phyloP scores from a whole-genome alignment of 2,113 vertebrate genomes.

The Semnornis frantzii region DNA sequence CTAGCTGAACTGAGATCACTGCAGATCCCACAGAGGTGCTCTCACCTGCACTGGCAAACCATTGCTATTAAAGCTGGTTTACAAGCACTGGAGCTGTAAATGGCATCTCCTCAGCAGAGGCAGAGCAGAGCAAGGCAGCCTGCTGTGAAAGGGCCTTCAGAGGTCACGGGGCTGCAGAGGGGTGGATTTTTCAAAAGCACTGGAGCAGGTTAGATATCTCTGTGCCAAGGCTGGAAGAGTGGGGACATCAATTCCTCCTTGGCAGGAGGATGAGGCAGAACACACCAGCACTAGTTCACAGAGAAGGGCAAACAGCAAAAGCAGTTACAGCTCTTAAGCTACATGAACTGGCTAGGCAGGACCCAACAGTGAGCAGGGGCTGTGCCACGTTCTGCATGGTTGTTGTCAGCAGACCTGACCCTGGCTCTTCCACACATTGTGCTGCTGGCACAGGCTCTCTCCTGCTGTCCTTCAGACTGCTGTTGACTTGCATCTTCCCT shows the following conservation, averaged over 20 bases:
- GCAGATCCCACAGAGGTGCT: not conserved
- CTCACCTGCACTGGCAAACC: not conserved
- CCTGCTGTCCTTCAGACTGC: not conserved
- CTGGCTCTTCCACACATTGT: accelerated
- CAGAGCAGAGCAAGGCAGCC: not conserved
- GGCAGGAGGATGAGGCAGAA: not conserved
- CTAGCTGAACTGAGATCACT: not conserved
- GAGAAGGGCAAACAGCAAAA: not conserved
- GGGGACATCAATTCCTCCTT: not conserved
- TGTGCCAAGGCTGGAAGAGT: not conserved
- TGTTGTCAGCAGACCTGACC: not conserved
- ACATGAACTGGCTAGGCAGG: not conserved
- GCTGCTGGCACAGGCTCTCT: not conserved
- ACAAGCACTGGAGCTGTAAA: not conserved
- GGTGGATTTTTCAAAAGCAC: not conserved
- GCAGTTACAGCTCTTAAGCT: not conserved
- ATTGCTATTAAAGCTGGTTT: not conserved
- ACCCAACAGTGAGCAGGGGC: not conserved
- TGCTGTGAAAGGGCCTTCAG: not conserved
- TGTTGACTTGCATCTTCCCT: not conserved
- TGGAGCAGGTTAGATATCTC: not conserved
- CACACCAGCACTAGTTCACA: not conserved
- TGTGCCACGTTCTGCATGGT: not conserved
- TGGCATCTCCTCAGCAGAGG: not conserved
- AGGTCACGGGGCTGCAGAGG: not conserved